phyloP scores from a whole-genome alignment of 2,113 vertebrate species.

The Tachysurus vachellii region DNA sequence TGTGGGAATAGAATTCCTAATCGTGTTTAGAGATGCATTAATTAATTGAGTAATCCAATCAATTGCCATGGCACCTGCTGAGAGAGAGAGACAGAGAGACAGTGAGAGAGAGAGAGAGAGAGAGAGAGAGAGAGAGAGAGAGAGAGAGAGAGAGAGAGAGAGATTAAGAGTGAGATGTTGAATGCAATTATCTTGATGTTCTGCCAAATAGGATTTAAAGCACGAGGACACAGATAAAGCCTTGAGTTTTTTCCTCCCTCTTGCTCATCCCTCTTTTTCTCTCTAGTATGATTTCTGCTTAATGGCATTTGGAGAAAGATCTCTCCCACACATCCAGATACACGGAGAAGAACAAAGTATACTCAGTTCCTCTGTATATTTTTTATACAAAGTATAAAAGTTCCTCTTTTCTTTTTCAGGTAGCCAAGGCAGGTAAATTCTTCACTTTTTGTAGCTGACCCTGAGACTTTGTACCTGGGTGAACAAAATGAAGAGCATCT shows the following conservation, averaged over 20 bases:
- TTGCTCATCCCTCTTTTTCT: constrained; percentile 20
- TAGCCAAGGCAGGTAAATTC: background rate
- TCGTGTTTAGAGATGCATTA: constrained; percentile 47
- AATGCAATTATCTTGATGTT: constrained; percentile 57
- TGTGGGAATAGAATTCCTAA: constrained; percentile 46
- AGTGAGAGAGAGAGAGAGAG: constrained; percentile 8
- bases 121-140: constrained; percentile 1
- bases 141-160: background rate
- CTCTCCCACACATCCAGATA: constrained; percentile 31
- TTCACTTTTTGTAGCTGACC: constrained; percentile 12
- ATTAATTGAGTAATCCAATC: constrained; percentile 57
- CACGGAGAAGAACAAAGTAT: constrained; percentile 13
- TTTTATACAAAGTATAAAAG: too few relatives aligned
- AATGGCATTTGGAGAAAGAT: constrained; percentile 2
- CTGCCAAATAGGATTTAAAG: constrained; percentile 57
- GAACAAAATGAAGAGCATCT: constrained; percentile 25
- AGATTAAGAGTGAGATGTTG: background rate
- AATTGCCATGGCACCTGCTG: constrained; percentile 40
- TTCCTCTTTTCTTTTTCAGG: constrained; percentile 30
- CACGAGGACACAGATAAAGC: constrained; percentile 52
- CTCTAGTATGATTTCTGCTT: constrained; percentile 10
- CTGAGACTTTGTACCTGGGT: constrained; percentile 6
- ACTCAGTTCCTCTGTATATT: background rate
- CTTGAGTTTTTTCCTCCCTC: constrained; percentile 32
- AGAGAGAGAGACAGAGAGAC: constrained; percentile 22